Evolutionary conservation across 2,113 vertebrate species (phyloP).

Genomic region (Oophaga pumilio): DNA sequence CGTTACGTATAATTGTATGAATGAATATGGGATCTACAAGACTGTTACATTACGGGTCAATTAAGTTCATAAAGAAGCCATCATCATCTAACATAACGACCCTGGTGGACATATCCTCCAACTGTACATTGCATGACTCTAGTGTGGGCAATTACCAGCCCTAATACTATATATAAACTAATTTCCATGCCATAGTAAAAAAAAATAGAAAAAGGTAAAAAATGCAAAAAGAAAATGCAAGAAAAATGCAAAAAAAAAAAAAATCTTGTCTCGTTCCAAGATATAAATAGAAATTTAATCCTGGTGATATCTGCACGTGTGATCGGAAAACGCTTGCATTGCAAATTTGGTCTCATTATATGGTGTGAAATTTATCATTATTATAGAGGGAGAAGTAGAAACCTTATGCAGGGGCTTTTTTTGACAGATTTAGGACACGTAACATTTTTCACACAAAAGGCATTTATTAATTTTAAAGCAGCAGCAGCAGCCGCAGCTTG

Average conservation of each 20-base stretch:
- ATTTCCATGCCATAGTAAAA: slow-evolving; percentile 30
- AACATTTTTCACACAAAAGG: slow-evolving; percentile 58
- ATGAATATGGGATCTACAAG: neutral
- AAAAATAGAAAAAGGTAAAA: too few relatives aligned
- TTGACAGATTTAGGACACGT: slow-evolving; percentile 59
- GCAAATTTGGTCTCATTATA: slow-evolving; percentile 56
- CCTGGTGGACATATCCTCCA: neutral
- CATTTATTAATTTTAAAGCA: slow-evolving; percentile 58
- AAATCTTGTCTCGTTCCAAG: slow-evolving; percentile 4
- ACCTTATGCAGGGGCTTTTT: slow-evolving; percentile 49
- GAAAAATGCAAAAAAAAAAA: slow-evolving; percentile 16
- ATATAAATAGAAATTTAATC: slow-evolving; percentile 55
- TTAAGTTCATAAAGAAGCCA: slow-evolving; percentile 17
- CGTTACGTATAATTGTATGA: neutral
- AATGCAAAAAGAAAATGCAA: neutral
- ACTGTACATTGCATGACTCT: neutral
- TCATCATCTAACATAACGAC: neutral
- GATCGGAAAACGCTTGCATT: slow-evolving; percentile 55
- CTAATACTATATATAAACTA: slow-evolving; percentile 2
- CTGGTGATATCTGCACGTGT: slow-evolving; percentile 40
- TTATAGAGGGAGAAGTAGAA: slow-evolving; percentile 41
- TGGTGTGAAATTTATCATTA: slow-evolving; percentile 58
- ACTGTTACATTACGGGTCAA: neutral
- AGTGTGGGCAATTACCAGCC: slow-evolving; percentile 15
- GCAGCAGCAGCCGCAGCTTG: slow-evolving; percentile 24